Evolutionary conservation across 2,797 vertebrate species (phyloP).

Genomic region (Esox lucius): DNA sequence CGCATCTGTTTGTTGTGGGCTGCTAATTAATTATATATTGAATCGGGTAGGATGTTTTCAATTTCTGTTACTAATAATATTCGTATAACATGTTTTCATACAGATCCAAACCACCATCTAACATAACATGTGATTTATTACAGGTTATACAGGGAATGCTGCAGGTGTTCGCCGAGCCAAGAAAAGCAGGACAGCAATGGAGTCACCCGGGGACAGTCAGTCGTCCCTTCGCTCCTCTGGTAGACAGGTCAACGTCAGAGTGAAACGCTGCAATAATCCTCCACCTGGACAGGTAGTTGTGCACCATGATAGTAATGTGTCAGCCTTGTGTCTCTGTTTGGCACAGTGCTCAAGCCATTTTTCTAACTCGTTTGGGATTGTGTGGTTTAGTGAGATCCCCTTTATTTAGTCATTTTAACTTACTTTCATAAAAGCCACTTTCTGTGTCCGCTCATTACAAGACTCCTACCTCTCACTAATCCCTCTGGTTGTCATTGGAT

Average conservation of each 20-base stretch:
- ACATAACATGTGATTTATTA: slow-evolving; percentile 11
- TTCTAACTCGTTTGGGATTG: too few species aligned
- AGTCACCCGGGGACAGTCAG: slow-evolving; percentile 78
- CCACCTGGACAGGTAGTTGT: slow-evolving; percentile 67
- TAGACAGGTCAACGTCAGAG: slow-evolving; percentile 80
- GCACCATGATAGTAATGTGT: background rate
- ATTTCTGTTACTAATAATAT: background rate
- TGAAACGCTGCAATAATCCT: slow-evolving; percentile 71
- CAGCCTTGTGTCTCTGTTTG: too few species aligned
- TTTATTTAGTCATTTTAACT: too few species aligned
- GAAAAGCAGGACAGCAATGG: slow-evolving; percentile 82
- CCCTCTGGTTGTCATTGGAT: slow-evolving; percentile 8
- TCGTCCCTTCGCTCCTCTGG: slow-evolving; percentile 51
- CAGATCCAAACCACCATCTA: background rate
- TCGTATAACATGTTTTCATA: background rate
- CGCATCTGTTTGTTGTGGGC: too few species aligned
- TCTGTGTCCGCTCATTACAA: too few species aligned
- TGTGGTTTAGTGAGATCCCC: too few species aligned
- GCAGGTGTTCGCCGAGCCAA: slow-evolving; percentile 80
- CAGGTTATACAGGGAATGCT: slow-evolving; percentile 75
- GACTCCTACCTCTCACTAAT: too few species aligned
- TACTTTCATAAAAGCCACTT: too few species aligned
- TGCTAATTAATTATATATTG: too few species aligned
- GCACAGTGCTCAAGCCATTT: too few species aligned
- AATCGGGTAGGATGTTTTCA: background rate